Evolutionary conservation across 2,113 vertebrate species (phyloP).

Genomic region (Vidua chalybeata): DNA sequence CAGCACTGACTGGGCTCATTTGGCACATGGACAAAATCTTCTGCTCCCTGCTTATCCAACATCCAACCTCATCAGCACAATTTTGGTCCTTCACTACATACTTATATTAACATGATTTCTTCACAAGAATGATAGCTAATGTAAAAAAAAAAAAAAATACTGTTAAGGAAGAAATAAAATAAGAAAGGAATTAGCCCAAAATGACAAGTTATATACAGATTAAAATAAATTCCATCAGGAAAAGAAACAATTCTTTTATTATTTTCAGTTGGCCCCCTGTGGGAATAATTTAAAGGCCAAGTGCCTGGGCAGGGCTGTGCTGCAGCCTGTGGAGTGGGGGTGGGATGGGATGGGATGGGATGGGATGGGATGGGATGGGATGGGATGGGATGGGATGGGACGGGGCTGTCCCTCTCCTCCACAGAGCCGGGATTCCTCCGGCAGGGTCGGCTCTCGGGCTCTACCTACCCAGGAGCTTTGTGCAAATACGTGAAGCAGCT

Average conservation of each 20-base stretch:
- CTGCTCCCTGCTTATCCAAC: conserved; percentile 80
- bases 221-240: conserved; percentile 79
- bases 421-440: not conserved
- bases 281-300: conserved; percentile 79
- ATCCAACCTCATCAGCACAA: conserved; percentile 80
- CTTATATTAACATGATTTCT: conserved; percentile 92
- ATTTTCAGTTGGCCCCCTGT: conserved; percentile 75
- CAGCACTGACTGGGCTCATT: conserved; percentile 72
- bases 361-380: not conserved
- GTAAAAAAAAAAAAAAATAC: conserved; percentile 82
- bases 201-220: conserved; percentile 82
- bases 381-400: not conserved
- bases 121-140: conserved; percentile 76
- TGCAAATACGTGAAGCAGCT: not conserved
- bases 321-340: not conserved
- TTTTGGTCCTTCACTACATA: conserved; percentile 95
- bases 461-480: not conserved
- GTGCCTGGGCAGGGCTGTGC: conserved; percentile 38
- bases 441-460: not conserved
- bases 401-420: not conserved
- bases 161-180: conserved; percentile 87
- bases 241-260: conserved; percentile 58
- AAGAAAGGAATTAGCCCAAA: conserved; percentile 74
- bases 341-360: not conserved
- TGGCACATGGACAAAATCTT: conserved; percentile 82